Conservation (phyloP, 2,888 invertebrate species). For the Drosophila nr. fundita region DNA sequence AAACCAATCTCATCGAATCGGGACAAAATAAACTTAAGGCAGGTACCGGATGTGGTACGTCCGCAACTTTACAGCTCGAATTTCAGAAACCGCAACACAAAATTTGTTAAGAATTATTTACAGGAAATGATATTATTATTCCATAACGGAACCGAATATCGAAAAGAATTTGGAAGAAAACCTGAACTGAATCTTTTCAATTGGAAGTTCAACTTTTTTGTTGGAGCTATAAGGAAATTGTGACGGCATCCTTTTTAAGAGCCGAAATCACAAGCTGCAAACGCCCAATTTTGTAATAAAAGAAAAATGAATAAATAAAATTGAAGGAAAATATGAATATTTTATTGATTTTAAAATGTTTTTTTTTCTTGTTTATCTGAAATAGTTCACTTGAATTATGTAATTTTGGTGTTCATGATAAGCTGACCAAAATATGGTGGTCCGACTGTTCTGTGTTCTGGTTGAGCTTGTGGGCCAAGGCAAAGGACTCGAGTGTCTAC, state of each 20-base stretch:
- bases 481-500: slow-evolving; percentile 4
- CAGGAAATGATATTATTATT: neutral
- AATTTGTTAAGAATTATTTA: neutral
- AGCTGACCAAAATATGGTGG: neutral
- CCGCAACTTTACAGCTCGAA: neutral
- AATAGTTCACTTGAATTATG: neutral
- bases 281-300: neutral
- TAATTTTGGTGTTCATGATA: neutral
- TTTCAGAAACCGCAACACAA: neutral
- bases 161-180: too few species aligned
- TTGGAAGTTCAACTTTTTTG: too few species aligned
- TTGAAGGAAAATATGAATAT: neutral
- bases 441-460: neutral
- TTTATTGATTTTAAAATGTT: neutral
- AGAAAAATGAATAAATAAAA: neutral
- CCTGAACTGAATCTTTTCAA: too few species aligned
- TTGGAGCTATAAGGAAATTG: too few species aligned
- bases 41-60: neutral
- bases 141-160: neutral
- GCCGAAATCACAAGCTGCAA: too few species aligned
- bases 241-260: too few species aligned
- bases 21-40: neutral
- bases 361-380: neutral
- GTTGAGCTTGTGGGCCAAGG: slow-evolving; percentile 10
- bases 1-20: neutral